Evolutionary conservation across 2,888 invertebrate genomes (phyloP).

Genomic region (Lordiphosa andalusiaca): DNA sequence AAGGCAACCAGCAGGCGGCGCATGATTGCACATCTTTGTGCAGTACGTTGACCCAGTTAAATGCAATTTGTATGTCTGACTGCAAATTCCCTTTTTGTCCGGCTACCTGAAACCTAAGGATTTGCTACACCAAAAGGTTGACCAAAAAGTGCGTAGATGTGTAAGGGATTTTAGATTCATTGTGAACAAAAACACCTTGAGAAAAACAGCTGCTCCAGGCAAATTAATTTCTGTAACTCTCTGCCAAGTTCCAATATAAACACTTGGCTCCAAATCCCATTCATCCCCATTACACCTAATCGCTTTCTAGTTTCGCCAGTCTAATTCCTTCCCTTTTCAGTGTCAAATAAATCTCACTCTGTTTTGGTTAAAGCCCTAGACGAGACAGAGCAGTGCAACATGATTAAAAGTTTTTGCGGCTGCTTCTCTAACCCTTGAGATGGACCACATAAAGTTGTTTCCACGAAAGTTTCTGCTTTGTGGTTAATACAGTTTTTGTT

Average conservation of each 20-base stretch:
- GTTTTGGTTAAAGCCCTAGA: not conserved
- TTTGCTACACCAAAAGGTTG: constrained; percentile 13
- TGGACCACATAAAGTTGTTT: constrained; percentile 25
- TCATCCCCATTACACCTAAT: no score
- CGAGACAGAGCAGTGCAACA: constrained; percentile 8
- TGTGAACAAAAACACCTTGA: no score
- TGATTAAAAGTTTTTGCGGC: constrained; percentile 14
- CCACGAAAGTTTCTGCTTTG: constrained; percentile 30
- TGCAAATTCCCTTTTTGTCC: not conserved
- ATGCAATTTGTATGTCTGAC: constrained; percentile 11
- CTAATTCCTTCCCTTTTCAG: constrained; percentile 1
- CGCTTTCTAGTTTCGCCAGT: no score
- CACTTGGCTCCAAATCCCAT: no score
- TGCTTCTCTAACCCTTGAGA: constrained; percentile 1
- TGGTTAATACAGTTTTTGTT: constrained; percentile 32
- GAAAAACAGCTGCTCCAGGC: no score
- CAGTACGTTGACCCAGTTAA: constrained; percentile 16
- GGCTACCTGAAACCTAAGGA: constrained; percentile 6
- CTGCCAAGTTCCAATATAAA: no score
- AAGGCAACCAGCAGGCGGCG: constrained; percentile 8
- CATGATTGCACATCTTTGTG: constrained; percentile 20
- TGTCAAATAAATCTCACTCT: not conserved
- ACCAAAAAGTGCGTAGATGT: constrained; percentile 18
- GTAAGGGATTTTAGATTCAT: no score
- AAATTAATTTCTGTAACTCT: no score